A percentile compares a stretch with the other conserved stretches of the same genome.
Evolutionary conservation across 2,888 invertebrate species (phyloP).

Genomic region (Hemithea aestivaria): DNA sequence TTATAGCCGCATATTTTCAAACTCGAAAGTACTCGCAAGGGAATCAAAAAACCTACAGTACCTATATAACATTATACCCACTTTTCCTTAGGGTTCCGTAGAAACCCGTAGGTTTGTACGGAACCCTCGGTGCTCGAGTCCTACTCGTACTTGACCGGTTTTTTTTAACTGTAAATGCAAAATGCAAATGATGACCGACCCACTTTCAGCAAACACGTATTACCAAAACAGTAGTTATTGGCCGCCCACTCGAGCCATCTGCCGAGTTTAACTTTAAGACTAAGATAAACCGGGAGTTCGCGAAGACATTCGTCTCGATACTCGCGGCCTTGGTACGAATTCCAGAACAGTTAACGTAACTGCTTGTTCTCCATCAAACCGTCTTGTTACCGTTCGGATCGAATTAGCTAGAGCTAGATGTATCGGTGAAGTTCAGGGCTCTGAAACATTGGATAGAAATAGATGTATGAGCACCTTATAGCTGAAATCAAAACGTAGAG

Average conservation of each 20-base stretch:
- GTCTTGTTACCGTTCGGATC: conserved; percentile 49
- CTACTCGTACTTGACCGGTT: too few species aligned
- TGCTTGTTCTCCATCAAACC: conserved; percentile 46
- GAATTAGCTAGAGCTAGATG: conserved; percentile 47
- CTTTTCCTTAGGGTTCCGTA: too few species aligned
- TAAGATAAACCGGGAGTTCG: conserved; percentile 29
- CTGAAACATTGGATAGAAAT: too few species aligned
- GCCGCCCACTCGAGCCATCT: conserved; percentile 34
- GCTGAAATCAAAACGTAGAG: too few species aligned
- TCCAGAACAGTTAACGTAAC: conserved; percentile 53
- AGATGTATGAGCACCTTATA: too few species aligned
- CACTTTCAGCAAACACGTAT: conserved; percentile 26
- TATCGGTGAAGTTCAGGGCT: conserved; percentile 30
- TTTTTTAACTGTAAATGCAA: neutral
- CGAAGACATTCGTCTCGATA: conserved; percentile 42
- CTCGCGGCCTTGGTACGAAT: conserved; percentile 58
- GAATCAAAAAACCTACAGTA: too few species aligned
- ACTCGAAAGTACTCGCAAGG: too few species aligned
- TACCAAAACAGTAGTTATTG: conserved; percentile 30
- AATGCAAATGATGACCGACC: conserved; percentile 22
- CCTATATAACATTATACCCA: too few species aligned
- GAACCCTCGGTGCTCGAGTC: too few species aligned
- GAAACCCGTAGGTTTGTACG: too few species aligned
- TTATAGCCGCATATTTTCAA: too few species aligned
- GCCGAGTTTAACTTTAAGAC: conserved; percentile 25